Evolutionary conservation across 2,888 invertebrate genomes (phyloP).

Genomic region (Argyra leucocephala): DNA sequence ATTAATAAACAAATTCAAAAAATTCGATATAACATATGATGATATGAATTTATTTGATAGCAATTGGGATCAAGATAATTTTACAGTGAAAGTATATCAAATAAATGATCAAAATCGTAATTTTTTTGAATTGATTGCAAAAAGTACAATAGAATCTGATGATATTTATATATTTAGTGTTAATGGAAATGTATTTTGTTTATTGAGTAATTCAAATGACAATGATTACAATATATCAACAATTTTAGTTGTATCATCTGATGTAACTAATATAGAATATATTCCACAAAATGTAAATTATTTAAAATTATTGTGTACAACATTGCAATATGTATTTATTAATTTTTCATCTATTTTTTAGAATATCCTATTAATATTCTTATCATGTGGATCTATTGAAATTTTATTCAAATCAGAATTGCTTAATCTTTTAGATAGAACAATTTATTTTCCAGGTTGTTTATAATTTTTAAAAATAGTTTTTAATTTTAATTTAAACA

Average conservation of each 20-base stretch:
- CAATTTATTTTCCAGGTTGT: conserved; percentile 28
- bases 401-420: conserved; percentile 35
- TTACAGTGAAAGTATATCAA: conserved; percentile 29
- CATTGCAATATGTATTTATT: neutral
- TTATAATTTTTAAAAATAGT: conserved; percentile 27
- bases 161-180: conserved; percentile 33
- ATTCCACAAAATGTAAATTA: neutral
- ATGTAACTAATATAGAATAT: neutral
- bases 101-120: conserved; percentile 27
- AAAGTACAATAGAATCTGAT: conserved; percentile 23
- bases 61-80: conserved; percentile 32
- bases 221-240: conserved; percentile 4
- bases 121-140: conserved; percentile 28
- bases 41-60: conserved; percentile 35
- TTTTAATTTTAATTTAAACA: conserved; percentile 31
- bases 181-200: conserved; percentile 32
- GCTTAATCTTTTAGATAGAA: conserved; percentile 28
- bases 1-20: conserved; percentile 25
- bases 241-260: neutral
- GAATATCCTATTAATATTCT: conserved; percentile 32
- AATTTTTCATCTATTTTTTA: neutral
- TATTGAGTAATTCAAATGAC: conserved; percentile 24
- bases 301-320: neutral
- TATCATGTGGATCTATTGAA: conserved; percentile 36
- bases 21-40: conserved; percentile 37